These are phyloP conservation scores for Xestia sexstrigata DNA, from an alignment of 2,888 invertebrate genomes.

Conservation along the genomic window DNA sequence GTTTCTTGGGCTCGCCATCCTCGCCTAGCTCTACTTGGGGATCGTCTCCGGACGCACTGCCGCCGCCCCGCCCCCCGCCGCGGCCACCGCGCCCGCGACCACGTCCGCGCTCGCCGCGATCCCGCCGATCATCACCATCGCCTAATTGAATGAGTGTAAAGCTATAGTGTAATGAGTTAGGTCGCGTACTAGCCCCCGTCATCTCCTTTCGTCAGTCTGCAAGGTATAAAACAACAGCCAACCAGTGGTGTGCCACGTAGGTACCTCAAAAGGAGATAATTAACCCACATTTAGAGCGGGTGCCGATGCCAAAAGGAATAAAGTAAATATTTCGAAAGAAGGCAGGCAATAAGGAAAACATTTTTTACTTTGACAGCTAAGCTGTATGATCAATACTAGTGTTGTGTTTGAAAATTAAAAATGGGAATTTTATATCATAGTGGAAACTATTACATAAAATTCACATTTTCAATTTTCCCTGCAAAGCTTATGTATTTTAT, in stretches of 20 bases:
- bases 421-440: not conserved
- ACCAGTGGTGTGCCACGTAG: not conserved
- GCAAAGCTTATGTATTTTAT: not conserved
- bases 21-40: conserved; percentile 73
- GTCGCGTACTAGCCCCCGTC: not conserved
- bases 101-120: conserved; percentile 74
- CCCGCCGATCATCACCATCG: conserved; percentile 73
- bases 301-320: not conserved
- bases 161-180: not conserved
- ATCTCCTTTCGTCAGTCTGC: not conserved
- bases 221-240: not conserved
- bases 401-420: not conserved
- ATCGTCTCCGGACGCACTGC: conserved; percentile 70
- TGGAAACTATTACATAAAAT: too few species aligned
- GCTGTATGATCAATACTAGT: too few species aligned
- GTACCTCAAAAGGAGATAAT: not conserved
- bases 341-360: too few species aligned
- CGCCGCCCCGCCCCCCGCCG: conserved; percentile 73
- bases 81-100: conserved; percentile 73
- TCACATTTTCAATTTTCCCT: not conserved
- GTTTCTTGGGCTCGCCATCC: conserved; percentile 82
- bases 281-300: not conserved
- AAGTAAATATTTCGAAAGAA: not conserved
- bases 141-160: conserved; percentile 21
- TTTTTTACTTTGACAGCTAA: too few species aligned